Evolutionary conservation across 2,113 vertebrate species (phyloP).

Genomic region (Ploceus nigricollis): DNA sequence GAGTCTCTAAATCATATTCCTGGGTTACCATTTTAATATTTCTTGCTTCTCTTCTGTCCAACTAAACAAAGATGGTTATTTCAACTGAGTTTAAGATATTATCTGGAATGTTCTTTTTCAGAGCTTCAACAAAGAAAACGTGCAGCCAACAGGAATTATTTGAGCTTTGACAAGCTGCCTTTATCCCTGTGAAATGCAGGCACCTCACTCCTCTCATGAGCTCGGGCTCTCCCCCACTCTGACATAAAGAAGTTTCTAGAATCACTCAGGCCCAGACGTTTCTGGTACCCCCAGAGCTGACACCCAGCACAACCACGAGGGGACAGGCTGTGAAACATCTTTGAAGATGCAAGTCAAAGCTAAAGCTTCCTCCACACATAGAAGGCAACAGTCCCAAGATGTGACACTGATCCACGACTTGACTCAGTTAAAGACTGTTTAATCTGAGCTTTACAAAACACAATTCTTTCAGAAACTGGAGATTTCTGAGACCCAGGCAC

Average conservation of each 20-base stretch:
- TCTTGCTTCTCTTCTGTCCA: neutral
- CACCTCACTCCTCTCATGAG: neutral
- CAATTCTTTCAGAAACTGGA: accelerated
- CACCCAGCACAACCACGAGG: neutral
- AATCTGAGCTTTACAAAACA: neutral
- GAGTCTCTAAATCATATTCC: neutral
- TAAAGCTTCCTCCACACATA: neutral
- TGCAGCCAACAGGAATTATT: neutral
- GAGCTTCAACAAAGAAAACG: neutral
- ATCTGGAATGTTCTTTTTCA: neutral
- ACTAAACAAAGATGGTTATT: neutral
- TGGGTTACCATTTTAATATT: neutral
- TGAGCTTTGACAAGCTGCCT: neutral
- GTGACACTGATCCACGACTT: neutral
- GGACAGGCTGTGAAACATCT: neutral
- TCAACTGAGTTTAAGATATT: neutral
- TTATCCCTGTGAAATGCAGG: neutral
- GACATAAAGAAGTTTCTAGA: neutral
- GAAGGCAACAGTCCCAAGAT: neutral
- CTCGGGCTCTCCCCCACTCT: neutral
- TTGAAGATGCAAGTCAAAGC: neutral
- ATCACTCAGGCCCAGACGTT: neutral
- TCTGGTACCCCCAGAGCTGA: neutral
- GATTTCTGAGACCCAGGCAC: neutral
- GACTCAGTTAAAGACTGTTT: neutral